Evolutionary conservation across 1,140 invertebrate genomes (phyloP).

Genomic region (Pollicipes pollicipes): DNA sequence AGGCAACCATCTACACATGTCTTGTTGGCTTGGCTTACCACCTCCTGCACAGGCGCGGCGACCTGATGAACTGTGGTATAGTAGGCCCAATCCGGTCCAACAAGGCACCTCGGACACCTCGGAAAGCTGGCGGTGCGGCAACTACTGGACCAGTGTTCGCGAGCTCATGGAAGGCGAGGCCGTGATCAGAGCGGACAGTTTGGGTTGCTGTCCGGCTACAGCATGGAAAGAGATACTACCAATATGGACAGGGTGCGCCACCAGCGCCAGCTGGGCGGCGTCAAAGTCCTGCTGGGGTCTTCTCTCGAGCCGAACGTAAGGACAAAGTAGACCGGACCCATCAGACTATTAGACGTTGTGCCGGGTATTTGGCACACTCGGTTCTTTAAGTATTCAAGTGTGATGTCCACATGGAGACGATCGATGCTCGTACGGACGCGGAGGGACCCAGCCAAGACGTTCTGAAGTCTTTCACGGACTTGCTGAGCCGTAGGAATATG

Average conservation of each 20-base stretch:
- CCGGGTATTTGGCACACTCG: neutral
- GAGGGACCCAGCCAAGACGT: neutral
- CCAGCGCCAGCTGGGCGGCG: slow-evolving; percentile 3
- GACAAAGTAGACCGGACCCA: neutral
- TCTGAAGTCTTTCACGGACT: slow-evolving; percentile 9
- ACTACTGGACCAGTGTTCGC: slow-evolving; percentile 9
- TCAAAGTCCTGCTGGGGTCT: no score
- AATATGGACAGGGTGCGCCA: slow-evolving; percentile 7
- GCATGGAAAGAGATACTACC: neutral
- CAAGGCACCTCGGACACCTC: slow-evolving; percentile 8
- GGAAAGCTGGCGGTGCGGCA: no score
- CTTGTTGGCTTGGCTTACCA: slow-evolving; percentile 6
- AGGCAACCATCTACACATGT: neutral
- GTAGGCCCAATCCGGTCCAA: slow-evolving; percentile 1
- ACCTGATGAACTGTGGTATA: slow-evolving; percentile 3
- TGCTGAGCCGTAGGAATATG: slow-evolving; percentile 6
- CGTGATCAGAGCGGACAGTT: slow-evolving; percentile 5
- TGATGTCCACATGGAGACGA: slow-evolving; percentile 3
- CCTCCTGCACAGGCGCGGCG: slow-evolving; percentile 7
- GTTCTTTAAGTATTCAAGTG: neutral
- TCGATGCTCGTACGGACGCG: neutral
- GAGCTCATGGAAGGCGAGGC: slow-evolving; percentile 10
- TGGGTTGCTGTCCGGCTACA: slow-evolving; percentile 9
- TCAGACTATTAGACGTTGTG: neutral
- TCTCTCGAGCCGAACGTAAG: neutral